Base-by-base conservation (phyloP, 2,888 invertebrate species). In the Crepidodera aurea region DNA sequence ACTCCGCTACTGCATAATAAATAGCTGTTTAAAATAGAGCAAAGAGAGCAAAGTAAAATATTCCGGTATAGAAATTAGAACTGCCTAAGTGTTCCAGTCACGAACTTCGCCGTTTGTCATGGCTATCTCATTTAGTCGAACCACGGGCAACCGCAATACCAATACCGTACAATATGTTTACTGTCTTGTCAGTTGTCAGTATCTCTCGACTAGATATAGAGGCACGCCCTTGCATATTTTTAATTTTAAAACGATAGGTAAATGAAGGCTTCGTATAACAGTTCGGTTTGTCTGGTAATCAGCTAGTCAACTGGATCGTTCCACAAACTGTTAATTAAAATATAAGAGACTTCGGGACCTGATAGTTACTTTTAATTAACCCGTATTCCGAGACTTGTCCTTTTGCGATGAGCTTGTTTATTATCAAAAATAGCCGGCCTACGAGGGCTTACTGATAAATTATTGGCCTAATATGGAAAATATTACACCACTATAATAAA, bases 71-170 rank as follows among this genome's bases (percentile, higher is more conserved):
- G 73, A 76, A 75, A 76, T 75, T 75, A 75, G 75, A 53, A 53
- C 15, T 74, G 75, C 66, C 69, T 70, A 71, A 73, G 74, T 72
- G 75, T 73, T 76, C 73, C 66, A 73, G 76, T 77, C 77, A 77
- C 77, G 77, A 77, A 74, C 62, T 69, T 48, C 34, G 60, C 60
- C 60, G 54, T 62, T 62, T 59, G 62, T 62, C 62, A 57, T 51
- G 53, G 39, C 27, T 56, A 57, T 57, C 61, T 62, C 29, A 46
- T 60, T 60, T 54, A 60, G 34, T 34, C 2, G 10, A 13, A 34
- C 34, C 12, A 12, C 34, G 8, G 34, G 34, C 13, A 34, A 34
- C 13, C 1, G 12, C 34, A 34, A 34, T 34, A 13, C 34, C 34
- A 34, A 34, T 34, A 13, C 34, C 12, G 13, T 34, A 34, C 40